These are phyloP conservation scores for Ophiothrix spiculata DNA, from an alignment of 35 echinoderm and acorn worm species.

Conservation along the genomic window DNA sequence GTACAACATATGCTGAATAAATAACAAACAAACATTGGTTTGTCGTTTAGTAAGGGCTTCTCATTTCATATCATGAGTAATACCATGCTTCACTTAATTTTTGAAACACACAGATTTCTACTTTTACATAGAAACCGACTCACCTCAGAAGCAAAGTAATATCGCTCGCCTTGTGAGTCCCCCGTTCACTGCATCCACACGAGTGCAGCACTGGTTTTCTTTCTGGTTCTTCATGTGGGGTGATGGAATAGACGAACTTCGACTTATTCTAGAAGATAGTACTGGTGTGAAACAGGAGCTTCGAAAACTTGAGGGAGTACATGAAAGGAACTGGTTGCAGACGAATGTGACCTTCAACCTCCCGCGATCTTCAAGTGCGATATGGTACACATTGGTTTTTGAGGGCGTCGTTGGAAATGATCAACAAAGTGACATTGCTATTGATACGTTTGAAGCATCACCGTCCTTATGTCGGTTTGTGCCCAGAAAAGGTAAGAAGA, in stretches of 20 bases:
- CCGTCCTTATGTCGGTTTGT: neutral
- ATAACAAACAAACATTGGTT: too few species aligned
- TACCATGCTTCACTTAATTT: too few species aligned
- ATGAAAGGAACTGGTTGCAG: neutral
- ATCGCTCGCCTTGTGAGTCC: neutral
- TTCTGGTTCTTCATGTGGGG: constrained; percentile 6
- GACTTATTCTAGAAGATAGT: neutral
- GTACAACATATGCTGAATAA: too few species aligned
- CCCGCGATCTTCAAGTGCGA: neutral
- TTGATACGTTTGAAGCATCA: neutral
- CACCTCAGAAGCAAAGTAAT: neutral
- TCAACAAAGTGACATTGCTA: neutral
- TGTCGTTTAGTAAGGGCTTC: too few species aligned
- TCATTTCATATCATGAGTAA: too few species aligned
- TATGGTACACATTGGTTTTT: neutral
- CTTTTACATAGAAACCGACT: neutral
- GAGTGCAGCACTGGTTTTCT: neutral
- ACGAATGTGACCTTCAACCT: neutral
- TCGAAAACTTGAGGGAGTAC: neutral
- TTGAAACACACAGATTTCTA: neutral
- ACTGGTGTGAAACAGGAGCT: neutral
- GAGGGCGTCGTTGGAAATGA: neutral
- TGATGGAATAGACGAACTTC: neutral
- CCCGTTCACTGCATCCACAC: neutral
- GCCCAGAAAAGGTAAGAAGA: neutral